phyloP scores from a whole-genome alignment of 2,888 invertebrate genomes.

The Chrysopilus asiliformis region DNA sequence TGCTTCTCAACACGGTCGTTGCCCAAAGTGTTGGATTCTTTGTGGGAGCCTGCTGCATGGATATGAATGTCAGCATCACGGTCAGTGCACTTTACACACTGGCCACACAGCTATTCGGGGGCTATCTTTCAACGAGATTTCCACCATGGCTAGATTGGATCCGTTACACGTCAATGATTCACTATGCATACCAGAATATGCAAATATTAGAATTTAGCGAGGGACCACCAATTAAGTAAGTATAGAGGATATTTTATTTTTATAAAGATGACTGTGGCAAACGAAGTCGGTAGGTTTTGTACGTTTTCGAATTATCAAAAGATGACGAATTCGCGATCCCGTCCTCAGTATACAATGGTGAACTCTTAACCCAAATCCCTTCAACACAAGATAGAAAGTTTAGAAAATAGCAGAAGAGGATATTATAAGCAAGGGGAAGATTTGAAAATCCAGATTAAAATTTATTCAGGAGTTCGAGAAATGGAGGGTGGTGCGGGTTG shows the following conservation, averaged over 20 bases:
- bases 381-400: no score
- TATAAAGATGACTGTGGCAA: no score
- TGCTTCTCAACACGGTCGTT: conserved; percentile 56
- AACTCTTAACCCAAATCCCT: no score
- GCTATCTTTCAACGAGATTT: conserved; percentile 59
- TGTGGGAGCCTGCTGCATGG: conserved; percentile 63
- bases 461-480: no score
- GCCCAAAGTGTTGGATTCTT: conserved; percentile 70
- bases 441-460: no score
- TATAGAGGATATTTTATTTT: conserved; percentile 16
- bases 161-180: conserved; percentile 60
- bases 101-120: conserved; percentile 61
- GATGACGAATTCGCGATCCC: no score
- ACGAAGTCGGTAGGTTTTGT: no score
- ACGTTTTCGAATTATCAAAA: no score
- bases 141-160: conserved; percentile 62
- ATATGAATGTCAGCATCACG: conserved; percentile 64
- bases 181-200: conserved; percentile 71
- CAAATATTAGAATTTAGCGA: conserved; percentile 62
- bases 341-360: no score
- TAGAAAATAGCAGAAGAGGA: no score
- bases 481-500: no score
- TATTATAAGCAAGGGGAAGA: no score
- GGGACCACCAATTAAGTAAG: conserved; percentile 54
- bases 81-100: conserved; percentile 63